Conservation (phyloP, 1,140 invertebrate species). For the Procambarus virginalis region DNA sequence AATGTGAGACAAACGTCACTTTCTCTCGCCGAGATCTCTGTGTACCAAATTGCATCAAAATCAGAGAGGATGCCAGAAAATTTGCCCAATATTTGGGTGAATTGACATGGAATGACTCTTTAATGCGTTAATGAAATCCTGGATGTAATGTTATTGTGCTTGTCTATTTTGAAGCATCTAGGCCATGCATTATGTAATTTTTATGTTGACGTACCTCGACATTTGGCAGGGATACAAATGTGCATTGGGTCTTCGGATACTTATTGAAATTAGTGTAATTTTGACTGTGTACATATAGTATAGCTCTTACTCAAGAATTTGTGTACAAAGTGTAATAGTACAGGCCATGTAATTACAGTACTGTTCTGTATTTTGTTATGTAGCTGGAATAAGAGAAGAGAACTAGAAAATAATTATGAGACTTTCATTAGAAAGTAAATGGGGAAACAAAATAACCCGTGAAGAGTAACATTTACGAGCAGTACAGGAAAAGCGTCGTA, state of each 20-base stretch:
- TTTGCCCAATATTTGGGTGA: too few species aligned
- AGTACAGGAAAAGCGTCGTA: too few species aligned
- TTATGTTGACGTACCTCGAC: conserved; percentile 11
- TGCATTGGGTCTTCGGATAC: conserved; percentile 24
- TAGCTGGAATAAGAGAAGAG: neutral
- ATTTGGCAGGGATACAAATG: conserved; percentile 13
- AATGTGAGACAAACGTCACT: too few species aligned
- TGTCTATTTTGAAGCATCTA: neutral
- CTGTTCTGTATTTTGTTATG: conserved; percentile 2
- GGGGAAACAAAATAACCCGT: too few species aligned
- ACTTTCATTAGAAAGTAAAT: too few species aligned
- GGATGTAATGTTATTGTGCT: neutral
- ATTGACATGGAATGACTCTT: too few species aligned
- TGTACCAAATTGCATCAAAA: too few species aligned
- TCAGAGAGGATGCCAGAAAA: too few species aligned
- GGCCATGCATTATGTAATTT: neutral
- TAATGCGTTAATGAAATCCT: neutral
- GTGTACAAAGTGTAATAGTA: conserved; percentile 60
- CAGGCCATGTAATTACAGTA: neutral
- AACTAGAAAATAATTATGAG: neutral
- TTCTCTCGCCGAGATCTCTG: too few species aligned
- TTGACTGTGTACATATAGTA: conserved; percentile 26
- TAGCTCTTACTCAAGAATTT: neutral
- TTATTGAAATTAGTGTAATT: conserved; percentile 4
- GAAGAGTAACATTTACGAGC: too few species aligned